Percentiles rank a stretch among this genome's conserved stretches.
Conservation (phyloP, 2,113 vertebrate genomes). For the Connochaetes taurinus region DNA sequence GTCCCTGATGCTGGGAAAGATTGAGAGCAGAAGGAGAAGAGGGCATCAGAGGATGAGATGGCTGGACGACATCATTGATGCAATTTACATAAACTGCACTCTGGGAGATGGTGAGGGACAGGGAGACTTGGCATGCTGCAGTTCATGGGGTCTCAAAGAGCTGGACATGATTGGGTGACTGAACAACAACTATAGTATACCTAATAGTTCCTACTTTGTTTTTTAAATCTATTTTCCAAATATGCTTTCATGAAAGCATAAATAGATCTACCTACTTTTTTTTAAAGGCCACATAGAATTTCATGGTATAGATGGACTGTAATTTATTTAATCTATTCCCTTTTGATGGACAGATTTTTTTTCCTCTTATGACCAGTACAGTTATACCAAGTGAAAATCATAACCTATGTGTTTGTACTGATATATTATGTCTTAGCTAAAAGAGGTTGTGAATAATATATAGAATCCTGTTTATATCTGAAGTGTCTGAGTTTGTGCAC, state of each 20-base stretch:
- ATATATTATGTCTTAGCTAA: background rate
- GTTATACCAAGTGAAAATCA: background rate
- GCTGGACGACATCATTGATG: rapidly evolving
- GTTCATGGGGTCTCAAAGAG: background rate
- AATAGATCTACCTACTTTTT: background rate
- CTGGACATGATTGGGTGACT: rapidly evolving
- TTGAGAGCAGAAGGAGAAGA: background rate
- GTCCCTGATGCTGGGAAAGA: background rate
- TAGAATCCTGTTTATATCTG: background rate
- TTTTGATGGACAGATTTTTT: background rate
- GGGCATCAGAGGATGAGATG: background rate
- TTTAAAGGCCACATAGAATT: background rate
- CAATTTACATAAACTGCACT: background rate
- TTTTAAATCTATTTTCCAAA: background rate
- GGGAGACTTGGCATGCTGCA: background rate
- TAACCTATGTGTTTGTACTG: background rate
- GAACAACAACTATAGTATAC: background rate
- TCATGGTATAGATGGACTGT: background rate
- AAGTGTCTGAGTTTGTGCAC: background rate
- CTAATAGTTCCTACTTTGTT: background rate
- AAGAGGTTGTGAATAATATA: background rate
- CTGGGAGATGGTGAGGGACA: background rate
- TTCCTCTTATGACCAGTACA: background rate
- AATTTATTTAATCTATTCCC: background rate
- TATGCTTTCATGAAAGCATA: background rate